phyloP scores from a whole-genome alignment of 2,113 vertebrate genomes.

The Pheucticus melanocephalus region DNA sequence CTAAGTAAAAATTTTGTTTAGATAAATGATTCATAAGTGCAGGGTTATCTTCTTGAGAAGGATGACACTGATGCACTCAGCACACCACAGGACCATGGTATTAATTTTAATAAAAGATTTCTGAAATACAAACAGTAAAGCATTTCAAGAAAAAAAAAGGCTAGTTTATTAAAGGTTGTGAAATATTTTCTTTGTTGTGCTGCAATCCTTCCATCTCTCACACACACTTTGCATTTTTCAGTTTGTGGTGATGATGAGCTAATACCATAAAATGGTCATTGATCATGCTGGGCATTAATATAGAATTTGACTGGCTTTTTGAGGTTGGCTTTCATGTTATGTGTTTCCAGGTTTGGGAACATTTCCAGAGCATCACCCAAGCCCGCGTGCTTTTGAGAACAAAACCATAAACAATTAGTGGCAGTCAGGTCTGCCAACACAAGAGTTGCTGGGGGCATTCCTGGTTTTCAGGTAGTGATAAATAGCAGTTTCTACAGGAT shows the following conservation, averaged over 20 bases:
- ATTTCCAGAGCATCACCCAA: not conserved
- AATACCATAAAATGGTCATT: not conserved
- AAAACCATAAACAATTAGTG: not conserved
- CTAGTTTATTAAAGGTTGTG: conserved; percentile 21
- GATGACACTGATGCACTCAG: conserved; percentile 5
- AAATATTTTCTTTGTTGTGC: conserved; percentile 19
- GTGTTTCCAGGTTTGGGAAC: not conserved
- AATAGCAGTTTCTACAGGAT: not conserved
- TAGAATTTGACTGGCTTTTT: not conserved
- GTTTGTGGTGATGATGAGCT: not conserved
- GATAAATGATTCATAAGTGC: conserved; percentile 36
- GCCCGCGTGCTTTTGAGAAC: fast-evolving
- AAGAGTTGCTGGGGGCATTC: not conserved
- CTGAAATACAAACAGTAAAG: conserved; percentile 40
- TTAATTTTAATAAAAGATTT: conserved; percentile 23
- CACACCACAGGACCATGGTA: not conserved
- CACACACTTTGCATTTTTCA: not conserved
- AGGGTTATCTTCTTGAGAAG: not conserved
- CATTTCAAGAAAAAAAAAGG: conserved; percentile 42
- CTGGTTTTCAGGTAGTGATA: not conserved
- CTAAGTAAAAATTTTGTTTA: not conserved
- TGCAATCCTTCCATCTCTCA: not conserved
- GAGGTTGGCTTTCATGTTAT: not conserved
- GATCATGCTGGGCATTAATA: not conserved
- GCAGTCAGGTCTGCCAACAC: not conserved